Conservation (phyloP, 1,140 invertebrate species). For the Ceratina australensis region DNA sequence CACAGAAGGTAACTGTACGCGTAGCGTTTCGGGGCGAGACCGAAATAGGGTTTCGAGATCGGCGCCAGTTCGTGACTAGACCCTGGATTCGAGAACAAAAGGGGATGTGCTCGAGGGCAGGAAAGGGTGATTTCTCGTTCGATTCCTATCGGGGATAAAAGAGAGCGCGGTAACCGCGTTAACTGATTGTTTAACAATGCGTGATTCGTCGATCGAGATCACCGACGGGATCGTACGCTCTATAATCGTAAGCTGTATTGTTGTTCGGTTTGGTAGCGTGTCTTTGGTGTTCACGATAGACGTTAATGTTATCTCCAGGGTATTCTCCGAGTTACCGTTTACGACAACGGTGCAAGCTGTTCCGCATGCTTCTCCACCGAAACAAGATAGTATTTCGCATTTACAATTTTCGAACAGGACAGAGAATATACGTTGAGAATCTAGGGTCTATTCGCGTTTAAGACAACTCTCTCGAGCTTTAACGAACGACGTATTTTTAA, state of each 20-base stretch:
- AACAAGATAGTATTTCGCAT: not conserved
- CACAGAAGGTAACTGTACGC: not conserved
- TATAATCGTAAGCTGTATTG: not conserved
- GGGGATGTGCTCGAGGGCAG: not conserved
- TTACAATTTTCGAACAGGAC: not conserved
- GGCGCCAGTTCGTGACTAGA: not conserved
- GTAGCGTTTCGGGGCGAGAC: constrained; percentile 11
- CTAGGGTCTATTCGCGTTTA: constrained; percentile 1
- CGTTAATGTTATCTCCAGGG: not conserved
- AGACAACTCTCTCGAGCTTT: not conserved
- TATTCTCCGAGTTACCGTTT: not conserved
- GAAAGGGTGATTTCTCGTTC: not conserved
- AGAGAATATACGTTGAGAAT: not conserved
- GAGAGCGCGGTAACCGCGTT: no score
- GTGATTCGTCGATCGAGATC: not conserved
- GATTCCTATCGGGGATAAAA: not conserved
- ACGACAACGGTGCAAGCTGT: not conserved
- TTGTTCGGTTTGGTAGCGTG: not conserved
- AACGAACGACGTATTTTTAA: not conserved
- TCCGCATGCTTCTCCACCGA: not conserved
- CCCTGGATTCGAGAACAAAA: constrained; percentile 11
- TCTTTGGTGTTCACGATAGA: not conserved
- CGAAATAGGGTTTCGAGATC: not conserved
- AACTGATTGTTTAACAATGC: not conserved
- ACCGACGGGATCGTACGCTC: not conserved